Evolutionary conservation across 2,888 invertebrate species (phyloP).

Genomic region (Drosophila rellima): DNA sequence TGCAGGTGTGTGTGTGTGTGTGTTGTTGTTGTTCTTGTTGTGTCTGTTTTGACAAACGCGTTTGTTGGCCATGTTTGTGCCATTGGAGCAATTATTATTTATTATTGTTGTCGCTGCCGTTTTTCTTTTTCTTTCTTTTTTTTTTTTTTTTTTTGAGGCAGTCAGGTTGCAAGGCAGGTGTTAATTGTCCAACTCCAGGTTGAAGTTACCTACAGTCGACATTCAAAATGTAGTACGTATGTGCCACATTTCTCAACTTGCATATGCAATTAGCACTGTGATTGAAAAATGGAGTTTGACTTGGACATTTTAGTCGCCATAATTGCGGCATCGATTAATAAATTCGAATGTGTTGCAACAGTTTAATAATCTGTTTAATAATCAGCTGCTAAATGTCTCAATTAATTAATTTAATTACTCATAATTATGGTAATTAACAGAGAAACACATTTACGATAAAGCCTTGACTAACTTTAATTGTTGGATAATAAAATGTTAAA

Average conservation of each 20-base stretch:
- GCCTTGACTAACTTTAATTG: not conserved
- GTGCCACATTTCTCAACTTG: conserved; percentile 27
- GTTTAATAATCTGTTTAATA: not conserved
- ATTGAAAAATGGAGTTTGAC: conserved; percentile 32
- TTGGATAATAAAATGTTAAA: not conserved
- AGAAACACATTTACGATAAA: conserved; percentile 1
- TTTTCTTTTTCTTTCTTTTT: too few species aligned
- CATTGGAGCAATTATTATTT: conserved; percentile 77
- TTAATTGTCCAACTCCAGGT: conserved; percentile 62
- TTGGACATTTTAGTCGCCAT: conserved; percentile 25
- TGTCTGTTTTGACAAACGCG: conserved; percentile 70
- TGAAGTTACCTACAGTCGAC: conserved; percentile 2
- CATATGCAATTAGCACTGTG: conserved; percentile 3
- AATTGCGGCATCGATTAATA: conserved; percentile 28
- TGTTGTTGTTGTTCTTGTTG: conserved; percentile 24
- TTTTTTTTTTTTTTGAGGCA: too few species aligned
- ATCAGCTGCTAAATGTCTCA: conserved; percentile 40
- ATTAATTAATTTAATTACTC: conserved; percentile 37
- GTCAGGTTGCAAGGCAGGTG: conserved; percentile 68
- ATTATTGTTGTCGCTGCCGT: conserved; percentile 67
- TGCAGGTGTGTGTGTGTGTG: conserved; percentile 11
- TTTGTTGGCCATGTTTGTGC: conserved; percentile 75
- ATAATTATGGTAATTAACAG: conserved; percentile 3
- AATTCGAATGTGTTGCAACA: conserved; percentile 23
- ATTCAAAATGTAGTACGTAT: conserved; percentile 18